Conservation (phyloP, 2,797 vertebrate species). For the Argyrosomus regius region DNA sequence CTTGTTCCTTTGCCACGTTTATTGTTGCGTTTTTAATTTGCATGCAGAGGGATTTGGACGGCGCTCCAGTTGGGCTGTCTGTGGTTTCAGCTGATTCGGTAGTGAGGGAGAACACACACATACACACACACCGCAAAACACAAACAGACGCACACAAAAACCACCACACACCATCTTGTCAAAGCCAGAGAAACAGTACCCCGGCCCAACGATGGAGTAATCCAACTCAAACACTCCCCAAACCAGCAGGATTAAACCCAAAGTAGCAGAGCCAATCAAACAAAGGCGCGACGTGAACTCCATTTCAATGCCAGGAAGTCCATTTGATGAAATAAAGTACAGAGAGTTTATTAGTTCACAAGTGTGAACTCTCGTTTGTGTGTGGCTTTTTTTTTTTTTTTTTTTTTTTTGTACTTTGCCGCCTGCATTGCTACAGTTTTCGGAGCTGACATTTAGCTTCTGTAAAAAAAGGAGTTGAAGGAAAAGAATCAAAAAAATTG, state of each 20-base stretch:
- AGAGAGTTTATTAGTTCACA: slow-evolving; percentile 71
- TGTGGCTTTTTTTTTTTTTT: not conserved
- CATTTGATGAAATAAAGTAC: slow-evolving; percentile 76
- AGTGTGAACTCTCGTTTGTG: slow-evolving; percentile 51
- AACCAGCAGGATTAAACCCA: slow-evolving; percentile 84
- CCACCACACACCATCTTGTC: slow-evolving; percentile 72
- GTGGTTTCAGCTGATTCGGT: slow-evolving; percentile 83
- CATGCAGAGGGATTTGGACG: slow-evolving; percentile 87
- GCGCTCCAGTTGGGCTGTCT: slow-evolving; percentile 82
- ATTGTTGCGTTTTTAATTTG: slow-evolving; percentile 87
- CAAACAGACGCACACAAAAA: slow-evolving; percentile 34
- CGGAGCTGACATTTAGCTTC: slow-evolving; percentile 14
- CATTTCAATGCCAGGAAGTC: slow-evolving; percentile 74
- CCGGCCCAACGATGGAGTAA: slow-evolving; percentile 78
- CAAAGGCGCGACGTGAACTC: slow-evolving; percentile 79
- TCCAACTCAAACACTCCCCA: slow-evolving; percentile 85
- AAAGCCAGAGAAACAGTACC: slow-evolving; percentile 78
- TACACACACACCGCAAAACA: slow-evolving; percentile 43
- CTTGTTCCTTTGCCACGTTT: slow-evolving; percentile 88
- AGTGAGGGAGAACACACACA: slow-evolving; percentile 67
- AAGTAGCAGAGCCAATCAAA: slow-evolving; percentile 83
- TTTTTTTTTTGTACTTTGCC: not conserved
- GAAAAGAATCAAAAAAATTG: slow-evolving; percentile 7
- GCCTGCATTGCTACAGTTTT: slow-evolving; percentile 13
- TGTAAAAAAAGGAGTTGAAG: not conserved